Evolutionary conservation across 1,140 invertebrate genomes (phyloP).

Genomic region (Drosophila kohkoa): DNA sequence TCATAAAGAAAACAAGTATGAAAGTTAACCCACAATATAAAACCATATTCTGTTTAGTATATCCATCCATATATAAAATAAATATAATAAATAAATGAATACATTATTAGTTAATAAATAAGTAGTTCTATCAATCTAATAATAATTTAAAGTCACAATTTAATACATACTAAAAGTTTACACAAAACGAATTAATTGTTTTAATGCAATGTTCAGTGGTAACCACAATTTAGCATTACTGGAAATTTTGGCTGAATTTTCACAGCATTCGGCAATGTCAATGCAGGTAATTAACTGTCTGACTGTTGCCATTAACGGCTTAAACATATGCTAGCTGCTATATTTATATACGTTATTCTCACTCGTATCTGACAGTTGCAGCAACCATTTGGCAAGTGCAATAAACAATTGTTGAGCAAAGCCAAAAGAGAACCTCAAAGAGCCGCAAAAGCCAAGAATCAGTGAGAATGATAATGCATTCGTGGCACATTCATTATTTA

Average conservation of each 20-base stretch:
- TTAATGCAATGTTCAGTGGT: no score
- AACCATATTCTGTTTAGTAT: no score
- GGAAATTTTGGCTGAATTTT: not conserved
- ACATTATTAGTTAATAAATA: no score
- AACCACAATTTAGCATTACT: no score
- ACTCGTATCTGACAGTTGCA: constrained; percentile 25
- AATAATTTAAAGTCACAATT: no score
- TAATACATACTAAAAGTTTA: no score
- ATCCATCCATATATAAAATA: no score
- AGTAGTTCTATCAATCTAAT: no score
- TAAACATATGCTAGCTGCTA: not conserved
- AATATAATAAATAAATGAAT: no score
- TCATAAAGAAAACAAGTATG: no score
- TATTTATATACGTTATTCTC: not conserved
- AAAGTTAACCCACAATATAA: no score
- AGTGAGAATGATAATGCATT: constrained; percentile 42
- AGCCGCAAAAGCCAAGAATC: constrained; percentile 15
- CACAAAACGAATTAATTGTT: no score
- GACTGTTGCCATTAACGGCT: constrained; percentile 10
- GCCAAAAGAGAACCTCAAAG: constrained; percentile 2
- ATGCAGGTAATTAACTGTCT: constrained; percentile 16
- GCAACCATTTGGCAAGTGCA: constrained; percentile 5
- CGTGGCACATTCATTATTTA: constrained; percentile 46
- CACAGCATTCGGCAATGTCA: not conserved
- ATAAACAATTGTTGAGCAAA: constrained; percentile 35